A percentile compares a stretch with the other conserved stretches of the same genome.
These are phyloP conservation scores for Romanogobio albipinnatus DNA, from an alignment of 2,113 vertebrate species.

Conservation along the genomic window DNA sequence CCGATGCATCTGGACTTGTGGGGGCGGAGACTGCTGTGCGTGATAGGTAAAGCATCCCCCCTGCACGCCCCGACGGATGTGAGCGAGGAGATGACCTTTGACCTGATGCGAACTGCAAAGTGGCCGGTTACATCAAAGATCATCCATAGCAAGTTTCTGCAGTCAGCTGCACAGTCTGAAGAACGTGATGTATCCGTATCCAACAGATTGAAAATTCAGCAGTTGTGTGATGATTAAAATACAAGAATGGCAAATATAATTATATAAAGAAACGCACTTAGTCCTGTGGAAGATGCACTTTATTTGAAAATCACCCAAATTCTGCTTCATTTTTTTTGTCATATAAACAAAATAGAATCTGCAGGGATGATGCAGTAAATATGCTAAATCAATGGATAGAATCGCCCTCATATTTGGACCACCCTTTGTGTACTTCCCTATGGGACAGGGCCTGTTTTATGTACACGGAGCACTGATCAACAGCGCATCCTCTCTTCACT, in stretches of 20 bases:
- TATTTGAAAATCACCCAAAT: constrained; percentile 95
- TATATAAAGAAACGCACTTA: not conserved
- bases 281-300: constrained; percentile 92
- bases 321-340: constrained; percentile 82
- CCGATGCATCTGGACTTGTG: constrained; percentile 70
- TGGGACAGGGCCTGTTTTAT: constrained; percentile 79
- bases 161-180: not conserved
- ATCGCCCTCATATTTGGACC: constrained; percentile 85
- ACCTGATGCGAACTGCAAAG: not conserved
- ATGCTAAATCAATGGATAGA: constrained; percentile 87
- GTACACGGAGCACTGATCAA: constrained; percentile 94
- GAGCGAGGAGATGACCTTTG: not conserved
- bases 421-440: constrained; percentile 77
- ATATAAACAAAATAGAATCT: constrained; percentile 97
- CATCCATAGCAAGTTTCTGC: constrained; percentile 48
- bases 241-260: not conserved
- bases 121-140: constrained; percentile 60
- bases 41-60: constrained; percentile 71
- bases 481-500: constrained; percentile 79
- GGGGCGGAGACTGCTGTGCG: constrained; percentile 70
- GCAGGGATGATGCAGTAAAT: constrained; percentile 92
- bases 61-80: constrained; percentile 58
- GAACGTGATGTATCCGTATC: not conserved
- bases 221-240: not conserved
- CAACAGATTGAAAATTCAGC: not conserved